Base-by-base conservation (phyloP, 2,113 vertebrate genomes). In the Poeciliopsis prolifica region DNA sequence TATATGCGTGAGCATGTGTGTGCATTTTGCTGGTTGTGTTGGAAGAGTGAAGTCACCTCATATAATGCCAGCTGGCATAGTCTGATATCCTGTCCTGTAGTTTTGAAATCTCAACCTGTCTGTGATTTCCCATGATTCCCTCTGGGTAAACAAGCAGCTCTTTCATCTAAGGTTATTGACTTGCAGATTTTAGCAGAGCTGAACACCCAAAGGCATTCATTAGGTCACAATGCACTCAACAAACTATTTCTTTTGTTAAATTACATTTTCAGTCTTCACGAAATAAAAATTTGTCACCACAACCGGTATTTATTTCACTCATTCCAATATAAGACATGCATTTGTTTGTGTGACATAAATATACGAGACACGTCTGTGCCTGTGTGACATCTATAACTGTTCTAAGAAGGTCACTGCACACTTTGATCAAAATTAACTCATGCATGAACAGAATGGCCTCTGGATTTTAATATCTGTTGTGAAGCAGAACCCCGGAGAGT, bases 321-420 rank as follows among this genome's bases (percentile, higher is more conserved):
- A 61, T 24, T 42, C 44, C 33, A 68, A 82, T 66, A 44, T 37
- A 61, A 28, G n/a, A 22, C 72, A 29, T 26, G 31, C 28, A 8
- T 29, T 68, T 30, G 24, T 77, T 62, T 82, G 64, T 83, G 75
- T 76, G 69, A 83, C 77, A 70, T 40, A 71, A 65, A 70, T 78
- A 91, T 83, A 77, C 71, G 67, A 63, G 31, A 6, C 74, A 69
- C 19, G 60, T 68, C 65, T 71, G 40, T 24, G 15, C 40, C 44
- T 48, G 17, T 29, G 64, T 28, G 72, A 73, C 35, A 63, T 86
- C 70, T 79, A 75, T 78, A 74, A 63, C 65, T 15, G 61, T 70
- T 70, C 42, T 37, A 67, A 82, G 76, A 88, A 89, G 86, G 82
- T 89, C 89, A 84, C 67, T 51, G 66, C 77, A 35, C 75, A 65